Percentiles rank a stretch among this genome's conserved stretches.
phyloP scores from a whole-genome alignment of 2,888 invertebrate species.

The Nowickia ferox region DNA sequence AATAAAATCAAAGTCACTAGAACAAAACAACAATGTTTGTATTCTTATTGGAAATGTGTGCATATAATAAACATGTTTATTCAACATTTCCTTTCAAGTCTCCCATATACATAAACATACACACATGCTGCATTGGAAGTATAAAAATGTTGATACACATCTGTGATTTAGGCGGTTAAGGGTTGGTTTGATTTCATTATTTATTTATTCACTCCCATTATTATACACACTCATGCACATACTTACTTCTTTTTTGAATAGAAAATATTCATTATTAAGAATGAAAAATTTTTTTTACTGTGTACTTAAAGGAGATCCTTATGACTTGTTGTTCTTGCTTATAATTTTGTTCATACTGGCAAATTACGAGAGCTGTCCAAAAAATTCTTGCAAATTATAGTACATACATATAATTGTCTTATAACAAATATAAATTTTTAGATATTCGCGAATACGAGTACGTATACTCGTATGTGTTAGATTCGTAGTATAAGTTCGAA shows the following conservation, averaged over 20 bases:
- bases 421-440: too few species aligned
- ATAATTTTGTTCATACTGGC: not conserved
- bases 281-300: not conserved
- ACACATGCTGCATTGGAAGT: slow-evolving; percentile 15
- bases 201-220: not conserved
- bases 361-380: too few species aligned
- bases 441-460: too few species aligned
- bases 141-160: not conserved
- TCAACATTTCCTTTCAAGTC: slow-evolving; percentile 46
- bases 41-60: slow-evolving; percentile 56
- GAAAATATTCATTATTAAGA: too few species aligned
- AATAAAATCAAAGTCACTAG: not conserved
- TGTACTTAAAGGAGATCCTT: not conserved
- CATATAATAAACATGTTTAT: slow-evolving; percentile 23
- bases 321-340: not conserved
- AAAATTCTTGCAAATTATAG: too few species aligned
- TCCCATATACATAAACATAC: not conserved
- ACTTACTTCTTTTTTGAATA: too few species aligned
- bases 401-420: too few species aligned
- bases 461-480: too few species aligned
- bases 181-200: slow-evolving; percentile 34
- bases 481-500: too few species aligned
- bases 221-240: not conserved
- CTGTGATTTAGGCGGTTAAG: not conserved
- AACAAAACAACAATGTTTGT: slow-evolving; percentile 35